These are phyloP conservation scores for Anastrepha ludens DNA, from an alignment of 1,140 invertebrate species.

Conservation along the genomic window DNA sequence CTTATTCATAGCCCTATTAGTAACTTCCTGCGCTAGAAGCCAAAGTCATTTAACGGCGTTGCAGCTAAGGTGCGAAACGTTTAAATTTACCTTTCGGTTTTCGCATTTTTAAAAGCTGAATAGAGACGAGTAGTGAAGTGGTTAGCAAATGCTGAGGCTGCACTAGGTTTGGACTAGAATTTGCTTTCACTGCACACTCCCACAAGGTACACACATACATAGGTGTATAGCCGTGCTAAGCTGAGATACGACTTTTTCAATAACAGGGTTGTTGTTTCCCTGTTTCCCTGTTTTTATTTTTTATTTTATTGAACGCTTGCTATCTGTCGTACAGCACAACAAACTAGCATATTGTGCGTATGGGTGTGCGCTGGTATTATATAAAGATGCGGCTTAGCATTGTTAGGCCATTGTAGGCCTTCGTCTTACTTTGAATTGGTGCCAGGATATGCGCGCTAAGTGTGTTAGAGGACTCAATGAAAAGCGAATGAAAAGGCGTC, in stretches of 20 bases:
- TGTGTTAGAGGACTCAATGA: constrained; percentile 19
- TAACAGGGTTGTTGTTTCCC: neutral
- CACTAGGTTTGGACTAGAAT: too few relatives aligned
- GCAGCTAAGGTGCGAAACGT: too few relatives aligned
- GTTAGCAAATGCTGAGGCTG: too few relatives aligned
- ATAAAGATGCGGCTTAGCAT: neutral
- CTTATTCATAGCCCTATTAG: too few relatives aligned
- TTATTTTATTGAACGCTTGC: neutral
- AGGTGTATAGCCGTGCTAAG: too few relatives aligned
- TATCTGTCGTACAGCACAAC: neutral
- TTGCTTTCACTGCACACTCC: too few relatives aligned
- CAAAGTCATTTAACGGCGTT: too few relatives aligned
- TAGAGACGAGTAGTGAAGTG: too few relatives aligned
- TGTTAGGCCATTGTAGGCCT: neutral
- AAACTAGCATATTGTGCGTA: neutral
- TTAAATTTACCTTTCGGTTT: too few relatives aligned
- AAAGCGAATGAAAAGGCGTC: neutral
- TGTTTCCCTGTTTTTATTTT: neutral
- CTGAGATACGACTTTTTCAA: neutral
- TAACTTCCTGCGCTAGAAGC: too few relatives aligned
- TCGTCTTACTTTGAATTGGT: neutral
- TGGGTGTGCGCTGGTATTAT: neutral
- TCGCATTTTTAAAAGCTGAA: too few relatives aligned
- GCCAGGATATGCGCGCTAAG: neutral
- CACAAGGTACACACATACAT: too few relatives aligned